phyloP scores from a whole-genome alignment of 2,888 invertebrate species.

The Tachina lurida region DNA sequence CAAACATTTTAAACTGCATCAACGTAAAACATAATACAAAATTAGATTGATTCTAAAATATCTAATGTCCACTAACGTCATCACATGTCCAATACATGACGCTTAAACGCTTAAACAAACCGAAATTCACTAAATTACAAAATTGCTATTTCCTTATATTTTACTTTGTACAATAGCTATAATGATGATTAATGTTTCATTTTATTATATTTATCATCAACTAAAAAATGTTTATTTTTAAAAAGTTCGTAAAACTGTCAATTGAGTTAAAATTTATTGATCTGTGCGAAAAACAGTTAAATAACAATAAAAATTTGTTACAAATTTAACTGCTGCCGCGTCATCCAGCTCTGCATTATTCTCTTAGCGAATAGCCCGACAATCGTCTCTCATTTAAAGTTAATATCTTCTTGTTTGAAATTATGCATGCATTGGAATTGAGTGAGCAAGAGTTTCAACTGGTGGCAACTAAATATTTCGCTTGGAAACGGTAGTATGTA shows the following conservation, averaged over 20 bases:
- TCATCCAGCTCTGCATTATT: conserved; percentile 3
- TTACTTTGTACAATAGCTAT: neutral
- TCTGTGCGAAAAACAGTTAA: neutral
- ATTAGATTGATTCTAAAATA: neutral
- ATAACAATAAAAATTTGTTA: neutral
- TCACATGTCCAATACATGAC: neutral
- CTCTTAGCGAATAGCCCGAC: neutral
- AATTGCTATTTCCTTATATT: neutral
- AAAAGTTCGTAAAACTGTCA: neutral
- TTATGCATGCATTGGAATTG: conserved; percentile 1
- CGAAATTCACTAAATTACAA: neutral
- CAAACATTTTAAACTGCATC: neutral
- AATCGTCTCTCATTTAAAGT: neutral
- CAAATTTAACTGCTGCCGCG: neutral
- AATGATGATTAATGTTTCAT: neutral
- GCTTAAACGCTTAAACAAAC: neutral
- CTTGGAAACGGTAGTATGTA: conserved; percentile 46
- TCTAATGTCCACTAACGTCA: neutral
- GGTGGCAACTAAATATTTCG: conserved; percentile 31
- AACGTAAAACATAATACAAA: too few relatives aligned
- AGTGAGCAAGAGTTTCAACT: conserved; percentile 4
- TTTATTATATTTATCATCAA: conserved; percentile 1
- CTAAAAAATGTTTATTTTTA: neutral
- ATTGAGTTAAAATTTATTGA: conserved; percentile 29
- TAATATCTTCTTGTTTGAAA: conserved; percentile 2